Base-by-base conservation (phyloP, 2,113 vertebrate genomes). In the Trogon melanurus region DNA sequence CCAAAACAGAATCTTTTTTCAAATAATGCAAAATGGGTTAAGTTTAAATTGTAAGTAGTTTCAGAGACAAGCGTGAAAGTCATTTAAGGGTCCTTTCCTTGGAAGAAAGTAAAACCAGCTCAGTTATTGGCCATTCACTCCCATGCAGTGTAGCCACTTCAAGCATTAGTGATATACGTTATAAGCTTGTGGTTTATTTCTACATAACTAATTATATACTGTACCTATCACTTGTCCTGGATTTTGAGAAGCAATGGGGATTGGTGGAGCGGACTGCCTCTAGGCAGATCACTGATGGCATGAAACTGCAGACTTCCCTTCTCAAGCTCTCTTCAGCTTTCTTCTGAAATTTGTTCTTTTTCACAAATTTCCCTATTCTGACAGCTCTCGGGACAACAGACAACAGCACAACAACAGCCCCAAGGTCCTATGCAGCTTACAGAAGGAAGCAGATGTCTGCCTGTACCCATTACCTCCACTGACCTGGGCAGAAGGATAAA, bases 1-100 rank as follows among this genome's bases (percentile, higher is more conserved):
- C 45, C 86, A 96, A 54, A 94, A 79, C 76, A 82, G 45, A 97
- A 96, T 96, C 80, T 62, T 47, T 94, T 64, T 71, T 96, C 95
- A 95, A 93, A 93, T 91, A 93, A 97, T 32, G 73, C 30, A 93
- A 93, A 97, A 96, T 61, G 45, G 66, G 13, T 95, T 89, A 85
- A 81, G 80, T 67, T 83, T 92, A 69, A 94, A 82, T 69, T 20
- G 41, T 44, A 79, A 80, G 36, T 79, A 91, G 79, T 96, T 96
- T 60, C 10, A 13, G 86, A 94, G 80, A 36, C 79, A 97, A 73
- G 50, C 26, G 57, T 92, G 48, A 93, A 94, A 91, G 75, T 47
- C 66, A 38, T 71, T 85, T 81, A 81, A 58, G 64, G 27, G 25
- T 22, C 32, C 16, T 54, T 69, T 89, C 73, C 89, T 30, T 80